These are phyloP conservation scores for Nannospalax galili DNA, from an alignment of 2,113 vertebrate genomes.

Conservation along the genomic window DNA sequence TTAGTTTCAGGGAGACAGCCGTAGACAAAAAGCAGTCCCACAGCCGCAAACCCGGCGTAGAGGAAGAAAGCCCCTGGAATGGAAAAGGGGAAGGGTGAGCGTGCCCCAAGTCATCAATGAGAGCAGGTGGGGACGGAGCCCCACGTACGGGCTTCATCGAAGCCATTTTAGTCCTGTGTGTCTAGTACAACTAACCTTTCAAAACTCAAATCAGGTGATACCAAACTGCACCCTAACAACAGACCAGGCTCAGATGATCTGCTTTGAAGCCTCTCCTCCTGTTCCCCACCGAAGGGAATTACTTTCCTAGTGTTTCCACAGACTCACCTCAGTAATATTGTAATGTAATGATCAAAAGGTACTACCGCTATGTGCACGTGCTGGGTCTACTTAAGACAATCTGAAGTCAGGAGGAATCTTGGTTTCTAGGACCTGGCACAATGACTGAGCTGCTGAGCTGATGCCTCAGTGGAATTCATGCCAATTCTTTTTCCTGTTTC, in stretches of 20 bases:
- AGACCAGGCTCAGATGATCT: background rate
- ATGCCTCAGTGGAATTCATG: background rate
- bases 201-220: background rate
- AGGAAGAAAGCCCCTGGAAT: conserved; percentile 96
- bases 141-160: too few relatives aligned
- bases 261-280: background rate
- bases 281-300: background rate
- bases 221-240: background rate
- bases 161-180: too few relatives aligned
- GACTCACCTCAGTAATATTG: background rate
- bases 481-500: background rate
- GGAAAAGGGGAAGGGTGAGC: conserved; percentile 45
- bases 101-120: too few relatives aligned
- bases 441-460: background rate
- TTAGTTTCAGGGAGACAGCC: conserved; percentile 99
- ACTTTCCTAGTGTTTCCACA: background rate
- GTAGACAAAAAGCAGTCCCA: conserved; percentile 95
- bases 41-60: conserved; percentile 92
- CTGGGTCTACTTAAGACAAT: background rate
- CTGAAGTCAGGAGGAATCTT: background rate
- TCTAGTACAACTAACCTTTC: too few relatives aligned
- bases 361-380: background rate
- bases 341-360: background rate
- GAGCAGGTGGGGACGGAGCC: too few relatives aligned
- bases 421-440: background rate